Percentiles rank a stretch among this genome's conserved stretches.
phyloP scores from a whole-genome alignment of 2,797 vertebrate genomes.

The Tamandua tetradactyla region DNA sequence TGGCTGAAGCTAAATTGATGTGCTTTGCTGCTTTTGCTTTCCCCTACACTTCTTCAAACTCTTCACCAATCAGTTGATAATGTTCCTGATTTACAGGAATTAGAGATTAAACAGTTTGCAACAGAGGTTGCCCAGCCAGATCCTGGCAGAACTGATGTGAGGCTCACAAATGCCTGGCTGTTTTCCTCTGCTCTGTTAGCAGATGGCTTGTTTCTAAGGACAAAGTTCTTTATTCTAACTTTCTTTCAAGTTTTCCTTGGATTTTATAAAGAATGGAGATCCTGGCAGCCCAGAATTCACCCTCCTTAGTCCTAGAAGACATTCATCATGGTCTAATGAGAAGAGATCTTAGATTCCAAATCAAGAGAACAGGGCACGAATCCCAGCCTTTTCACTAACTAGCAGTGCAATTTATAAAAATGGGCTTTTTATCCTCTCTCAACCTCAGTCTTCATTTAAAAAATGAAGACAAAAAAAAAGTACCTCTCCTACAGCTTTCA shows the following conservation, averaged over 20 bases:
- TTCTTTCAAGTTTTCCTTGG: constrained; percentile 66
- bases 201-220: constrained; percentile 75
- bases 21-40: constrained; percentile 48
- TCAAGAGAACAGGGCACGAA: neutral
- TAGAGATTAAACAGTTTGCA: constrained; percentile 70
- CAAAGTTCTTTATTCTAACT: constrained; percentile 36
- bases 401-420: constrained; percentile 41
- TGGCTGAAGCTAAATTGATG: neutral
- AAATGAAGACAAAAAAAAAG: neutral
- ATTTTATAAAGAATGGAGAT: constrained; percentile 47
- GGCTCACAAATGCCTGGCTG: constrained; percentile 48
- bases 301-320: constrained; percentile 19
- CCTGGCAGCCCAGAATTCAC: neutral
- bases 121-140: constrained; percentile 59
- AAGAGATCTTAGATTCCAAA: constrained; percentile 8
- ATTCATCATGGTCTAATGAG: constrained; percentile 63
- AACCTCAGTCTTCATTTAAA: neutral
- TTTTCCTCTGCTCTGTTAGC: constrained; percentile 50
- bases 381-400: neutral
- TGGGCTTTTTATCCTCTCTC: neutral
- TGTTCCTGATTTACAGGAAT: constrained; percentile 67
- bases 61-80: constrained; percentile 51
- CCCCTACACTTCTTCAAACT: constrained; percentile 23
- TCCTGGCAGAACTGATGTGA: constrained; percentile 59
- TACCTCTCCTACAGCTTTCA: neutral